These are phyloP conservation scores for Danaus plexippus DNA, from an alignment of 1,140 invertebrate species.

Conservation along the genomic window DNA sequence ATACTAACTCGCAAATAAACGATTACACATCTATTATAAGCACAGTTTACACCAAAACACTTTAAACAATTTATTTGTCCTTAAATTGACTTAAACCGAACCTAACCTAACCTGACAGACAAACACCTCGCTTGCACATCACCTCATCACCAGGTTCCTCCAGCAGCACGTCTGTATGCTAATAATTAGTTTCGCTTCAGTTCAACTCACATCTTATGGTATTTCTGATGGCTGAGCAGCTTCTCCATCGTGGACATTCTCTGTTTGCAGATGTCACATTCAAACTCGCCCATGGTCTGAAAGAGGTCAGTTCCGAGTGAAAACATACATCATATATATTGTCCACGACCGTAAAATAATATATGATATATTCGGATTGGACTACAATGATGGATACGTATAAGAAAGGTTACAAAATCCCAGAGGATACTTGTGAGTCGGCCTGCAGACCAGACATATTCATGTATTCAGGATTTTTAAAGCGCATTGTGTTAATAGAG, in stretches of 20 bases:
- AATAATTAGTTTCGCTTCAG: not conserved
- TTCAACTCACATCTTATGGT: conserved; percentile 37
- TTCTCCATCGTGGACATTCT: conserved; percentile 34
- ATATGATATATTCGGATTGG: too few species aligned
- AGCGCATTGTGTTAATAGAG: too few species aligned
- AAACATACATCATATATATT: not conserved
- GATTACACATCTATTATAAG: not conserved
- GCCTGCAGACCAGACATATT: not conserved
- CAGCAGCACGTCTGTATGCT: too few species aligned
- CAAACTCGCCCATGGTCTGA: conserved; percentile 37
- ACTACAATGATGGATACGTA: too few species aligned
- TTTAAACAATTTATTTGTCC: too few species aligned
- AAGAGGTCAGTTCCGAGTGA: conserved; percentile 14
- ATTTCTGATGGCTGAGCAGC: conserved; percentile 34
- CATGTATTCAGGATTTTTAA: not conserved
- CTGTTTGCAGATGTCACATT: conserved; percentile 43
- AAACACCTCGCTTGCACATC: too few species aligned
- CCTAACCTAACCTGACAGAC: too few species aligned
- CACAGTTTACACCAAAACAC: not conserved
- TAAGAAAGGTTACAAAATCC: not conserved
- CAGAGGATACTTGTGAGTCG: not conserved
- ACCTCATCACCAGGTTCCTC: too few species aligned
- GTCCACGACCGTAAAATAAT: too few species aligned
- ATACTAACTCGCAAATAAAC: not conserved
- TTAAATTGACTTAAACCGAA: too few species aligned